Evolutionary conservation across 2,888 invertebrate genomes (phyloP).

Genomic region (Steromphala cineraria): DNA sequence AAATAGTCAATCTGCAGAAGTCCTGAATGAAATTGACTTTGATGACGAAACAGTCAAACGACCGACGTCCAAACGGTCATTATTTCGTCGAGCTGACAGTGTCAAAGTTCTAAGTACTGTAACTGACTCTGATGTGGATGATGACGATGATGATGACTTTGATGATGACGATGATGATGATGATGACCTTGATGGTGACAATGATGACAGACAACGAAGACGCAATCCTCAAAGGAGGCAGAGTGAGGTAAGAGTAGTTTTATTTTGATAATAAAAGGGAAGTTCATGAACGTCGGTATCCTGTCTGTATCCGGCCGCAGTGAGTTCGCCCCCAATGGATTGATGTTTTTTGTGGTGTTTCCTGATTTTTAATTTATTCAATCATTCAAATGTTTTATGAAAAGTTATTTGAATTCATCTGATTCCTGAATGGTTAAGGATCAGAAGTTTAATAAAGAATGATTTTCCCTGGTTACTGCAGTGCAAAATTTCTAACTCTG

Average conservation of each 20-base stretch:
- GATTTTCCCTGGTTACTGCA: no score
- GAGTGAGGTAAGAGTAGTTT: not conserved
- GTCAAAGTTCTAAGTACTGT: conserved; percentile 3
- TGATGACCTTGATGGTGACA: not conserved
- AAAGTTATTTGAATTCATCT: no score
- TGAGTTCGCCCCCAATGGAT: conserved; percentile 67
- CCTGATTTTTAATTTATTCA: no score
- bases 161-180: not conserved
- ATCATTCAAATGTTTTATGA: no score
- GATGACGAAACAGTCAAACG: conserved; percentile 29
- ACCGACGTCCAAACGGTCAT: not conserved
- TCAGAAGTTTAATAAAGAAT: no score
- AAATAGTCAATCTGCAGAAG: conserved; percentile 28
- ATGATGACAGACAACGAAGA: not conserved
- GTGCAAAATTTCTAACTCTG: no score
- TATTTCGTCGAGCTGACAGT: conserved; percentile 21
- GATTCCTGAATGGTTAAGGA: no score
- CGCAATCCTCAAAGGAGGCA: not conserved
- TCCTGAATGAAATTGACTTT: conserved; percentile 35
- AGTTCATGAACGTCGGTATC: conserved; percentile 65
- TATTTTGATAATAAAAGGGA: conserved; percentile 62
- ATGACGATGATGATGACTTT: conserved; percentile 15
- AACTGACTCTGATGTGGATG: conserved; percentile 31
- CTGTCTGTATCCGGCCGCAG: conserved; percentile 61
- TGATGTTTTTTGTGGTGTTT: conserved; percentile 31